Base-by-base conservation (phyloP, 2,113 vertebrate genomes). In the Seriola dumerili region DNA sequence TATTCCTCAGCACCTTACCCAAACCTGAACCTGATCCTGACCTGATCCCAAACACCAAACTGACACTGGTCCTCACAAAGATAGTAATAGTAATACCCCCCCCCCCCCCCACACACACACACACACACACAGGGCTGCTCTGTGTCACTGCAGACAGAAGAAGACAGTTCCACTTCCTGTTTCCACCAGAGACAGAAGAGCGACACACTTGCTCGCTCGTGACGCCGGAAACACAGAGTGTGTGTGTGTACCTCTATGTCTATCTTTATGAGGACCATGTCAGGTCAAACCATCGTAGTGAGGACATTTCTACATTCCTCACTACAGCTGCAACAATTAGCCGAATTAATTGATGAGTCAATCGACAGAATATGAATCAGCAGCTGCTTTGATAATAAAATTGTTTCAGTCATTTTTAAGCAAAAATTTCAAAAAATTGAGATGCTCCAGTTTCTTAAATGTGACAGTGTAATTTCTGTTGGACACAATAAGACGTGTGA, bases 151-250 rank as follows among this genome's bases (percentile, higher is more conserved):
- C 36, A 63, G n/a, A 44, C 32, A 57, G 44, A 62, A 52, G 52
- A 63, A 62, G n/a, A 85, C 32, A 58, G 50, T 38, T 32, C 50
- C 48, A 89, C 88, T 91, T 93, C 89, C 89, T 89, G 89, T 91
- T 88, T 85, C 64, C 54, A 38, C 42, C 76, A 90, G 77, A 77
- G 71, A 81, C 80, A 63, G 40, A 70, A 57, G 34, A 76, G 44
- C 19, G 46, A 65, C 46, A 48, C 50, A 12, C 17, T 44, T 19
- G 16, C 25, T 34, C 8, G 16, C 46, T 42, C 16, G 17, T 80
- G 66, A 85, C 8, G 77, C 84, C 65, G 71, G 82, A 87, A 89
- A 75, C 57, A 58, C 50, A 66, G 69, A 67, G 21, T 57, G 59
- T 23, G 21, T 75, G 23, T 32, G 55, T 36, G 2, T 6, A n/a